Evolutionary conservation across 2,797 vertebrate species (phyloP), one percentile per base, ranked within the genome.

Genomic region (Manis javanica): DNA sequence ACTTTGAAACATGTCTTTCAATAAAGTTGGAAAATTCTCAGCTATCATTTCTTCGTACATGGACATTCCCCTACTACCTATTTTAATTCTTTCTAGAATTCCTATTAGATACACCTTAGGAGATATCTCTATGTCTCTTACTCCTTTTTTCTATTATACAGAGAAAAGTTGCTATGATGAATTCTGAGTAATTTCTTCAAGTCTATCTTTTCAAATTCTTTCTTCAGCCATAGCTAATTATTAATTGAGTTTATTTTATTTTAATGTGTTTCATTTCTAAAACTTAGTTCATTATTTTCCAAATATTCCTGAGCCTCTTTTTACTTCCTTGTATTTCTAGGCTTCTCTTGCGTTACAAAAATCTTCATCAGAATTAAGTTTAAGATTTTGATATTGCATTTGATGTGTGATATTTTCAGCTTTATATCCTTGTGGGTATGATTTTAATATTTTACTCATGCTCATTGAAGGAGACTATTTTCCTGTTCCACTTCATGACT

Each of bases 1-100:
- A 18, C 10, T 69, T 71, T 3, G 31, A 37, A 69, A 29, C 49
- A 12, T 77, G 18, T 92, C n/a, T 59, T 78, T 68, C 53, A 86
- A 69, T 78, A 69, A 78, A 68, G 37, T 92, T 91, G 39, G n/a
- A 18, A 92, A 59, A 49, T 69, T 78, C 74, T 92, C 51, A 86
- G 39, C n/a, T 74, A 12, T 84, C 24, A 53, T 75, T 84, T 57
- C 49, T 84, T 83, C 61, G 5, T 49, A 31, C 37, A 18, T 51
- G 39, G 31, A 78, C 34, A 71, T 64, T 29, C 14, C 11, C 10
- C 10, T 1, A 26, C 37, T 79, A 23, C 29, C 7, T 72, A 42
- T 9, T 19, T 39, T n/a, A 63, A 59, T 61, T 92, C 18, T 66
- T 78, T 59, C 37, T 37, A 46, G 23, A 68, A 68, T 37, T 66